Base-by-base conservation (phyloP, 2,797 vertebrate species). In the Orestias chungarensis region DNA sequence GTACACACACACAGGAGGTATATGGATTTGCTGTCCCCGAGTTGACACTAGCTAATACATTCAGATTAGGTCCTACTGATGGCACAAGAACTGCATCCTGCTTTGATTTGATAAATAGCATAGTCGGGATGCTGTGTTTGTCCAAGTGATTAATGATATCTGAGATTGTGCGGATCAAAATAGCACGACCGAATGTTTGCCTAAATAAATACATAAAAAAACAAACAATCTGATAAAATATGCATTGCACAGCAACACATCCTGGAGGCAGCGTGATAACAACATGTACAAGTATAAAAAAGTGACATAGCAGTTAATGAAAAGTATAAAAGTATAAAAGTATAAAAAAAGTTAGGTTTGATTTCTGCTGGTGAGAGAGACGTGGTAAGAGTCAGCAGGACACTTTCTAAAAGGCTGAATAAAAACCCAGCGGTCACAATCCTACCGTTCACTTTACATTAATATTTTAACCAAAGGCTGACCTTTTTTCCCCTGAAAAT, bases 111-210 rank as follows among this genome's bases (percentile, higher is more conserved):
- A 88, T 88, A 84, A 87, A 79, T 81, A 70, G 75, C 77, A 80
- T 82, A 65, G 68, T 70, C 83, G 71, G 90, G 86, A 85, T 66
- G 82, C 79, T 78, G 49, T 91, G 90, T 93, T 92, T 92, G 90
- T 90, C 87, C 77, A 86, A 86, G 82, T 64, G 92, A 93, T 92
- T 92, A 92, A 88, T 81, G 76, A 77, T 75, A 87, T 85, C 79
- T 76, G 79, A 71, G 76, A 43, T 84, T 84, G 83, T 70, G 23
- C 80, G 66, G 80, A 73, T 75, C 75, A 75, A 88, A 91, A 92
- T 86, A 87, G 82, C 75, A 84, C 88, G 70, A 82, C 75, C 55
- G 88, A 78, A 77, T 82, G 77, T 80, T 70, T 68, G 67, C 42
- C 75, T 80, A 72, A 65, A 73, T 76, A 80, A 20, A 35, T 42